Percentiles rank a stretch among this genome's conserved stretches.
Conservation (phyloP, 2,888 invertebrate genomes). For the Trachelus troglodyta region DNA sequence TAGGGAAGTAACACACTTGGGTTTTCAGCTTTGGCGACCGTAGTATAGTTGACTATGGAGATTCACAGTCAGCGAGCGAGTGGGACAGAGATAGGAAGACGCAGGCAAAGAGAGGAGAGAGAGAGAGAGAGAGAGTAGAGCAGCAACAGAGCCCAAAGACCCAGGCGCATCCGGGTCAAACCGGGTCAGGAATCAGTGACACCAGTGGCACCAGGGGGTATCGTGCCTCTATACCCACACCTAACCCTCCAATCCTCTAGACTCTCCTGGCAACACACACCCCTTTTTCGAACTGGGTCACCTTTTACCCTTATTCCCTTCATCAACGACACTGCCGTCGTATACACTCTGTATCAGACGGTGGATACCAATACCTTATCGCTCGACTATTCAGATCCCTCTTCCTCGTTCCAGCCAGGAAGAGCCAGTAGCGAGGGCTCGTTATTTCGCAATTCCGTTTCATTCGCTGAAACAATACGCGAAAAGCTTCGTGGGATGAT, state of each 20-base stretch:
- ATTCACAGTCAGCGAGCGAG: constrained; percentile 13
- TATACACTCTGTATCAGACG: no score
- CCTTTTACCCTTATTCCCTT: constrained; percentile 46
- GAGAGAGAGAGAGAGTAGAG: constrained; percentile 16
- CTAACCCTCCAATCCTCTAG: constrained; percentile 1
- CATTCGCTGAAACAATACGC: no score
- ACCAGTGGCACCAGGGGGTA: constrained; percentile 33
- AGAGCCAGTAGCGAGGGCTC: no score
- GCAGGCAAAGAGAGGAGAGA: constrained; percentile 9
- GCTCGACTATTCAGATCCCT: neutral
- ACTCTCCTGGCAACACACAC: no score
- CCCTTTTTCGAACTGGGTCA: constrained; percentile 48
- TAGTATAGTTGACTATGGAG: no score
- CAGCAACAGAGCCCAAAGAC: constrained; percentile 30
- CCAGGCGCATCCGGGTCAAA: constrained; percentile 55
- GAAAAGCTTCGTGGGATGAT: no score
- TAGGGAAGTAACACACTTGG: no score
- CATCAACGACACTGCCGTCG: constrained; percentile 10
- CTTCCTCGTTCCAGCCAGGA: neutral
- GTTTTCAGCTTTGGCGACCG: no score
- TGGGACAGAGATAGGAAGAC: constrained; percentile 30
- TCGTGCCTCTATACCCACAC: constrained; percentile 41
- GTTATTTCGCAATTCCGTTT: no score
- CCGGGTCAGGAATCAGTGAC: constrained; percentile 52
- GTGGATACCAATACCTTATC: constrained; percentile 5